Evolutionary conservation across 2,797 vertebrate species (phyloP).

Genomic region (Anguilla anguilla): DNA sequence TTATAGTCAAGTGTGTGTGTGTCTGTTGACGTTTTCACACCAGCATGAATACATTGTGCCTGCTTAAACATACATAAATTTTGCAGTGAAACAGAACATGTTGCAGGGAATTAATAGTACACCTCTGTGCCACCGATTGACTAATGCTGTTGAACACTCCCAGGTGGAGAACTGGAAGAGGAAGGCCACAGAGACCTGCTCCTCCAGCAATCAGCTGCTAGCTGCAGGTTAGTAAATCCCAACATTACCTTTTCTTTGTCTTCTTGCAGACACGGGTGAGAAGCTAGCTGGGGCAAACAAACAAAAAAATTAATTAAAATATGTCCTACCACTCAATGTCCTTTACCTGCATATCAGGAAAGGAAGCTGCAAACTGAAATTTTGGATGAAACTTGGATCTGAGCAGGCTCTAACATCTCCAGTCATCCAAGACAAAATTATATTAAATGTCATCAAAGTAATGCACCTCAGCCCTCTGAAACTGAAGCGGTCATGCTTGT

Average conservation of each 20-base stretch:
- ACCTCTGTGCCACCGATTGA: not conserved
- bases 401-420: not conserved
- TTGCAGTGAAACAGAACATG: not conserved
- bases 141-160: constrained; percentile 7
- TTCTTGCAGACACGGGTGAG: constrained; percentile 35
- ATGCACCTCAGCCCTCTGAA: constrained; percentile 15
- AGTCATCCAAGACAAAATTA: constrained; percentile 24
- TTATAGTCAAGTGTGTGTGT: not conserved
- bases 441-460: constrained; percentile 29
- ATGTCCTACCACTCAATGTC: constrained; percentile 49
- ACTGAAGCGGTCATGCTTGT: not conserved
- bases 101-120: not conserved
- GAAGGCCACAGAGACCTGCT: constrained; percentile 80
- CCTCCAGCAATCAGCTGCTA: constrained; percentile 80
- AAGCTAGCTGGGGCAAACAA: constrained; percentile 73
- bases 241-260: not conserved
- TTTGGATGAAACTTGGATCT: constrained; percentile 11
- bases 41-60: not conserved
- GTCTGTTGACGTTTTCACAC: not conserved
- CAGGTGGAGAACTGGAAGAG: constrained; percentile 84
- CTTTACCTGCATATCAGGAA: constrained; percentile 21
- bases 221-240: constrained; percentile 74
- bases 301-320: constrained; percentile 64
- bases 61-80: not conserved
- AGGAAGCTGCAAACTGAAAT: constrained; percentile 24